These are phyloP conservation scores for Lissocephala sabroskyi DNA, from an alignment of 2,888 invertebrate genomes.

Conservation along the genomic window DNA sequence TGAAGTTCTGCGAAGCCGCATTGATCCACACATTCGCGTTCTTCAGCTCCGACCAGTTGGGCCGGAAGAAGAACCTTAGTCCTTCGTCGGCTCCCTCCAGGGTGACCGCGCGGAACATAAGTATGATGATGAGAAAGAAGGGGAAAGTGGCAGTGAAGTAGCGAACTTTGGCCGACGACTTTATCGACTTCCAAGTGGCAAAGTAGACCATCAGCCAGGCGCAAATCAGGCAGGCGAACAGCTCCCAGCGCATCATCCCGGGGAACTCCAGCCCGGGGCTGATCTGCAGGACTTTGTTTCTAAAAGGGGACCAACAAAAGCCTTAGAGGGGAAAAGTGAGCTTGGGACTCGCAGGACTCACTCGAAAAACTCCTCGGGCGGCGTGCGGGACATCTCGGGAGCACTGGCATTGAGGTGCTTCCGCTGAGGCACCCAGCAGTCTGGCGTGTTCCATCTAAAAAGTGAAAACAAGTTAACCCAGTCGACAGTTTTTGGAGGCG, in stretches of 20 bases:
- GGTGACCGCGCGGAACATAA: slow-evolving; percentile 90
- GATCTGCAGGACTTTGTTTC: slow-evolving; percentile 89
- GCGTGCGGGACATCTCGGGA: slow-evolving; percentile 83
- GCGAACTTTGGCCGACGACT: slow-evolving; percentile 92
- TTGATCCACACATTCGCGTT: slow-evolving; percentile 95
- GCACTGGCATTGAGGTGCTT: slow-evolving; percentile 76
- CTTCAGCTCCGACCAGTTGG: slow-evolving; percentile 85
- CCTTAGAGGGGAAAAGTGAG: background rate
- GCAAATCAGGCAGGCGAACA: slow-evolving; percentile 89
- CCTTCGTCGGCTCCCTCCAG: slow-evolving; percentile 91
- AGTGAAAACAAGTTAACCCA: background rate
- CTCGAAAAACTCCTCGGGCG: slow-evolving; percentile 95
- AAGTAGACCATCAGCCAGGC: slow-evolving; percentile 97
- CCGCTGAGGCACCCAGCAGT: slow-evolving; percentile 85
- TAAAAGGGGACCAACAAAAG: slow-evolving; percentile 63
- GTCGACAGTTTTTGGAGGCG: background rate
- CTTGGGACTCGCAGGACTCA: slow-evolving; percentile 72
- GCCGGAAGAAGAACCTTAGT: slow-evolving; percentile 88
- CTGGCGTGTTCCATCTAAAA: slow-evolving; percentile 80
- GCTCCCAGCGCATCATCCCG: slow-evolving; percentile 88
- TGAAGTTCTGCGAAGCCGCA: slow-evolving; percentile 92
- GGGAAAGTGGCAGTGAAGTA: slow-evolving; percentile 96
- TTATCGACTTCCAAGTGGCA: slow-evolving; percentile 96
- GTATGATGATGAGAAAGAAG: slow-evolving; percentile 88
- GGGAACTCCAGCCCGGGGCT: slow-evolving; percentile 87